These are phyloP conservation scores for Chaenocephalus aceratus DNA, from an alignment of 2,113 vertebrate genomes.

Conservation along the genomic window DNA sequence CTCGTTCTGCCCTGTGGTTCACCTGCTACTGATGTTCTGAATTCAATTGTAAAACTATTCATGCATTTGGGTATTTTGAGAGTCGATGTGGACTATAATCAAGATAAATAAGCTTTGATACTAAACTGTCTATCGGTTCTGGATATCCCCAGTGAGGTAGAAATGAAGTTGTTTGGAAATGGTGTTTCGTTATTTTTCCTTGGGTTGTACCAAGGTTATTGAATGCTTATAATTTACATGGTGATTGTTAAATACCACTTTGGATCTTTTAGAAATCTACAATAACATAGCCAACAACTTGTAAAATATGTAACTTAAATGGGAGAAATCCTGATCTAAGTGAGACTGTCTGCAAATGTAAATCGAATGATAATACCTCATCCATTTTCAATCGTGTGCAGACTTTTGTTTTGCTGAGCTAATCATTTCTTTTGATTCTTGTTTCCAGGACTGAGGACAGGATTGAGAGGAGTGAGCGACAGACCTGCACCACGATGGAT, in stretches of 20 bases:
- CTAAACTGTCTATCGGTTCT: not conserved
- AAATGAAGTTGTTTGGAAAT: not conserved
- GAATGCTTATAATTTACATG: not conserved
- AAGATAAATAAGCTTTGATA: not conserved
- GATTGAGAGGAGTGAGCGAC: slow-evolving; percentile 79
- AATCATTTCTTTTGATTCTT: not conserved
- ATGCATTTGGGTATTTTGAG: too few relatives aligned
- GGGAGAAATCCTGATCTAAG: not conserved
- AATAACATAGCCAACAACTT: too few relatives aligned
- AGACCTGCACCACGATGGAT: slow-evolving; percentile 86
- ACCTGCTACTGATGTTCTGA: not conserved
- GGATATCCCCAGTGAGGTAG: not conserved
- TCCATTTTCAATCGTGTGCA: not conserved
- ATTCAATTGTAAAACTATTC: too few relatives aligned
- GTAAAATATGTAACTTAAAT: too few relatives aligned
- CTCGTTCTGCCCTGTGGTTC: not conserved
- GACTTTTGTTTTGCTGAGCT: not conserved
- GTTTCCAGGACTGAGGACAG: slow-evolving; percentile 82
- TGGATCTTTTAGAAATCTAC: not conserved
- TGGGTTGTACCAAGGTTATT: not conserved
- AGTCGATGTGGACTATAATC: too few relatives aligned
- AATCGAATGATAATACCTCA: not conserved
- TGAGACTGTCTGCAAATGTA: not conserved
- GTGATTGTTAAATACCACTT: too few relatives aligned
- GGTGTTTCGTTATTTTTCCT: not conserved